Percentiles rank a stretch among this genome's conserved stretches.
Evolutionary conservation across 2,888 invertebrate species (phyloP).

Genomic region (Athalia rosae): DNA sequence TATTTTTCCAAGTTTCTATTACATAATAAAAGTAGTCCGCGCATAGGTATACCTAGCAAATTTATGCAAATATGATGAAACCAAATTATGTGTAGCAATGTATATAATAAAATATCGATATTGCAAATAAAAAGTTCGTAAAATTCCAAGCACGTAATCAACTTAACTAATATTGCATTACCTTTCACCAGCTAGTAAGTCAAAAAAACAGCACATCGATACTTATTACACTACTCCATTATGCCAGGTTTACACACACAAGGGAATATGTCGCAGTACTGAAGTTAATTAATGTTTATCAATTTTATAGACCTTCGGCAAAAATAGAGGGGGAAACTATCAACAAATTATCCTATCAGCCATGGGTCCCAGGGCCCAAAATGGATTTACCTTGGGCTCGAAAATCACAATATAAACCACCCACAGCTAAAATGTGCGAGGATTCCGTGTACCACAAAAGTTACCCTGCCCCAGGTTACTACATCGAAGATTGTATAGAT

Average conservation of each 20-base stretch:
- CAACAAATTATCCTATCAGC: conserved; percentile 68
- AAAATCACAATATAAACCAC: conserved; percentile 60
- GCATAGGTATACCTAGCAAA: too few relatives aligned
- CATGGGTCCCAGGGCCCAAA: conserved; percentile 62
- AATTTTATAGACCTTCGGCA: conserved; percentile 56
- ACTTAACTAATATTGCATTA: conserved; percentile 18
- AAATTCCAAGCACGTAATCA: background rate
- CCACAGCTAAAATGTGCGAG: conserved; percentile 61
- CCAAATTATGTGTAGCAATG: background rate
- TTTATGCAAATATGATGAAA: background rate
- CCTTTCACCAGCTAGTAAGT: conserved; percentile 6
- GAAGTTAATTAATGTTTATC: background rate
- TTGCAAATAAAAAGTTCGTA: conserved; percentile 29
- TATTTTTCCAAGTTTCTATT: too few relatives aligned
- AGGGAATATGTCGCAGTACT: background rate
- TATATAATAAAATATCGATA: conserved; percentile 19
- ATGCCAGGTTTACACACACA: background rate
- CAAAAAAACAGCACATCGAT: background rate
- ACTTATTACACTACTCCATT: background rate
- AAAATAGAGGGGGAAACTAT: conserved; percentile 68
- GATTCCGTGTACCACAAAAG: conserved; percentile 68
- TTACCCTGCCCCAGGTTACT: conserved; percentile 68
- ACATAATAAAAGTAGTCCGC: too few relatives aligned
- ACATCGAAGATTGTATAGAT: conserved; percentile 59
- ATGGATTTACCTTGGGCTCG: conserved; percentile 65